Evolutionary conservation across 2,888 invertebrate species (phyloP), one percentile per base, ranked within the genome.

Genomic region (Acleris cristana): DNA sequence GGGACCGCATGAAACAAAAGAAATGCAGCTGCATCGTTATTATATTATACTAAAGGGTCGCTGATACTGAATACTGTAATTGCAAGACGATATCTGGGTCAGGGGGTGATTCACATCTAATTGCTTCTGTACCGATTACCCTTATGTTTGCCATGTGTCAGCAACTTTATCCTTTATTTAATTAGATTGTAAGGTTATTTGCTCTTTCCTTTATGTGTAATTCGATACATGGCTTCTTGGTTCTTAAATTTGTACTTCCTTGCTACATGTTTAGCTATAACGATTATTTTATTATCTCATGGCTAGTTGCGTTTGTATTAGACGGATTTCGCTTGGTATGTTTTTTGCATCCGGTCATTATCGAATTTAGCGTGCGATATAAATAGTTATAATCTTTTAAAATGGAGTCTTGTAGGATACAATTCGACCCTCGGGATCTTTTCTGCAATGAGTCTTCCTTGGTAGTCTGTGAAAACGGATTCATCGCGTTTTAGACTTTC

Each of bases 111-210:
- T 82, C 80, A 81, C 19, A 5, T 51, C 19, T 66, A 65, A 65
- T 65, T 74, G 76, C 52, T 21, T 74, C 71, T 73, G 44, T 23
- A 21, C 16, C 57, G 79, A 78, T 86, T 83, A 82, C 83, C 81
- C 78, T 73, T 77, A 77, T 76, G 75, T 79, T 69, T 76, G 77
- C 75, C 72, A 78, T 77, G 81, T 71, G 64, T 85, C 80, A 81
- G 76, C 79, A 76, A 69, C 72, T 73, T 75, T 74, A 77, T 77
- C 72, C 80, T 82, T 84, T 80, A 79, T 80, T 76, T 87, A 85
- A 88, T 87, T 83, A 83, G 83, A 87, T 87, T 81, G 77, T 76
- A 18, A 26, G 26, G 58, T 12, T 48, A 48, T 58, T 45, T 44
- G 21, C 56, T 56, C 44, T 44, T 44, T 56, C 16, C 5, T 5